Conservation (phyloP, 2,888 invertebrate species). For the Melinaea menophilus region DNA sequence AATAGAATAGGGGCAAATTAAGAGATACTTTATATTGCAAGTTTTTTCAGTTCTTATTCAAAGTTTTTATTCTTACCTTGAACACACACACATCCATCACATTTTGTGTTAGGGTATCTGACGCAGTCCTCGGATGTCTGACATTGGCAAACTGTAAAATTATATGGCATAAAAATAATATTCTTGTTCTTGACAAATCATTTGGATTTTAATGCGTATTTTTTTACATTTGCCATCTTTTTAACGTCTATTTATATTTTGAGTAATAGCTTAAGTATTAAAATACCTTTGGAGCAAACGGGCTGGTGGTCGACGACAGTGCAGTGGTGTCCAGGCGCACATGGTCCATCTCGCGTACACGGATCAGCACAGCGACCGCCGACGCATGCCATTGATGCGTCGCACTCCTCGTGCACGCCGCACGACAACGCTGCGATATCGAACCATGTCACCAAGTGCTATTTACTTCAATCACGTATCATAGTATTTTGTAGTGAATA, state of each 20-base stretch:
- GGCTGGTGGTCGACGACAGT: conserved; percentile 90
- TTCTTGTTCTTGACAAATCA: too few species aligned
- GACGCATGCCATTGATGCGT: conserved; percentile 86
- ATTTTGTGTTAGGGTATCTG: conserved; percentile 72
- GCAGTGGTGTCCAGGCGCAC: conserved; percentile 86
- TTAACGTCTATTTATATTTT: background rate
- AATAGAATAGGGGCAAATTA: too few species aligned
- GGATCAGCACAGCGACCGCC: conserved; percentile 89
- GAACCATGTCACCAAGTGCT: conserved; percentile 27
- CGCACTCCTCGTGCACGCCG: conserved; percentile 87
- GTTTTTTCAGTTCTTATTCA: background rate
- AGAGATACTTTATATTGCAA: too few species aligned
- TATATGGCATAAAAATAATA: conserved; percentile 1
- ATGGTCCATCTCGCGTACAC: conserved; percentile 85
- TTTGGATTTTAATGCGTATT: background rate
- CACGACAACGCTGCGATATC: conserved; percentile 85
- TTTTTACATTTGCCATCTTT: background rate
- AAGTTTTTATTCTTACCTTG: conserved; percentile 69
- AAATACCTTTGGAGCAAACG: conserved; percentile 85
- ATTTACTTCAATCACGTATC: background rate
- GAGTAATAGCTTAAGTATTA: conserved; percentile 1
- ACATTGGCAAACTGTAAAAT: conserved; percentile 81
- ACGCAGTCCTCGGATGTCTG: conserved; percentile 83
- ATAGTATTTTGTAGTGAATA: conserved; percentile 15
- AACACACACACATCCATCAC: conserved; percentile 85